A percentile compares a stretch with the other conserved stretches of the same genome.
These are phyloP conservation scores for Parazoanthus darwini DNA, from an alignment of 92 coral and sea anemone species.

Conservation along the genomic window DNA sequence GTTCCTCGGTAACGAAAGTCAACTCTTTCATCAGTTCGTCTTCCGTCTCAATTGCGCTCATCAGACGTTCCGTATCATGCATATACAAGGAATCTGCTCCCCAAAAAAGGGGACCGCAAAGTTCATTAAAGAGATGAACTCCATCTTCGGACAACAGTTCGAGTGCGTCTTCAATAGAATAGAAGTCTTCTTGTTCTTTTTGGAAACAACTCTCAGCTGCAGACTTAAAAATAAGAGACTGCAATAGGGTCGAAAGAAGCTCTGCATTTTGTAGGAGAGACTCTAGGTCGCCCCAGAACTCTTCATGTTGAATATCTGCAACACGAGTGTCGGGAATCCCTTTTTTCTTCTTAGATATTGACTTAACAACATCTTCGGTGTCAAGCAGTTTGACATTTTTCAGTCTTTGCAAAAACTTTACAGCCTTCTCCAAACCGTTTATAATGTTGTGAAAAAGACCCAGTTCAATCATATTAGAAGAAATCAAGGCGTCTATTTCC, in stretches of 20 bases:
- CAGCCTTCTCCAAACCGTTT: constrained; percentile 37
- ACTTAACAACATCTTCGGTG: neutral
- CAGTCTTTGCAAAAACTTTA: constrained; percentile 40
- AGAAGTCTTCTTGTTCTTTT: neutral
- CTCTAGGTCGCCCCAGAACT: no score
- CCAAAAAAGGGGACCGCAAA: constrained; percentile 27
- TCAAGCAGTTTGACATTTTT: neutral
- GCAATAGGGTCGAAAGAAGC: no score
- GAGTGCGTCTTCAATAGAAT: constrained; percentile 9
- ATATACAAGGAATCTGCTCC: constrained; percentile 9
- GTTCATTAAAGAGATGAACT: neutral
- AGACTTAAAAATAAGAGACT: neutral
- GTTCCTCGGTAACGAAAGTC: constrained; percentile 22
- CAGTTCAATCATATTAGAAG: constrained; percentile 33
- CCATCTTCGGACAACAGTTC: neutral
- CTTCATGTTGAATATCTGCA: no score
- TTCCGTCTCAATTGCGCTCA: constrained; percentile 17
- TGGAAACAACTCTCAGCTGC: neutral
- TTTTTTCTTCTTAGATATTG: no score
- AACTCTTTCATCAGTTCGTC: constrained; percentile 50
- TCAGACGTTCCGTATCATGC: neutral
- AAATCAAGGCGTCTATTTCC: constrained; percentile 26
- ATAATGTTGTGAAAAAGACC: constrained; percentile 18
- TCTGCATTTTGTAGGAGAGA: no score
- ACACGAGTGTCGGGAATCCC: no score